phyloP scores from a whole-genome alignment of 2,113 vertebrate genomes.

The Nycticebus coucang region DNA sequence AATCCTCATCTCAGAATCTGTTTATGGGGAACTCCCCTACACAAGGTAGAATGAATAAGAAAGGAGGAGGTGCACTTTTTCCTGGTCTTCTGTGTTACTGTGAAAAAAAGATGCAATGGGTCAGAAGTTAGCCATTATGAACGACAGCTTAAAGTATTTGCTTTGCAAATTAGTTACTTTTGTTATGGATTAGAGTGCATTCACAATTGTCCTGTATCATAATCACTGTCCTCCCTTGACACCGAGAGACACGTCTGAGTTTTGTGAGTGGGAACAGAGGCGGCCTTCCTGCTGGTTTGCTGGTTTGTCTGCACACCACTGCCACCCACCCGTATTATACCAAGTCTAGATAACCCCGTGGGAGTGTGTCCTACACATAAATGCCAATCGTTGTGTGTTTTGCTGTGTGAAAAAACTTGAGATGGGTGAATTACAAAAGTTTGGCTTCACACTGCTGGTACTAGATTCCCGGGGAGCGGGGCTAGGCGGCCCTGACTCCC shows the following conservation, averaged over 20 bases:
- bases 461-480: background rate
- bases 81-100: background rate
- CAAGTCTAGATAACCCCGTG: background rate
- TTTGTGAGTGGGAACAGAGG: background rate
- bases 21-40: background rate
- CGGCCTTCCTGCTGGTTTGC: background rate
- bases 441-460: background rate
- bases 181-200: background rate
- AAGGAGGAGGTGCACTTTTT: background rate
- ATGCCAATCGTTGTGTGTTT: background rate
- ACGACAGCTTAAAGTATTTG: background rate
- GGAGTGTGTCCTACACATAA: background rate
- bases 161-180: constrained; percentile 29
- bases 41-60: background rate
- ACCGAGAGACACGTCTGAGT: background rate
- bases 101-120: background rate
- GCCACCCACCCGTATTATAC: background rate
- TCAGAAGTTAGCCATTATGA: background rate
- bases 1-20: background rate
- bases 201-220: background rate
- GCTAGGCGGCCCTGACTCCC: background rate
- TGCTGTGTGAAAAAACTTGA: background rate
- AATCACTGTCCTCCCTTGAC: background rate
- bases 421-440: background rate
- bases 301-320: background rate